Evolutionary conservation across 2,888 invertebrate species (phyloP).

Genomic region (Lasioglossum figueresi): DNA sequence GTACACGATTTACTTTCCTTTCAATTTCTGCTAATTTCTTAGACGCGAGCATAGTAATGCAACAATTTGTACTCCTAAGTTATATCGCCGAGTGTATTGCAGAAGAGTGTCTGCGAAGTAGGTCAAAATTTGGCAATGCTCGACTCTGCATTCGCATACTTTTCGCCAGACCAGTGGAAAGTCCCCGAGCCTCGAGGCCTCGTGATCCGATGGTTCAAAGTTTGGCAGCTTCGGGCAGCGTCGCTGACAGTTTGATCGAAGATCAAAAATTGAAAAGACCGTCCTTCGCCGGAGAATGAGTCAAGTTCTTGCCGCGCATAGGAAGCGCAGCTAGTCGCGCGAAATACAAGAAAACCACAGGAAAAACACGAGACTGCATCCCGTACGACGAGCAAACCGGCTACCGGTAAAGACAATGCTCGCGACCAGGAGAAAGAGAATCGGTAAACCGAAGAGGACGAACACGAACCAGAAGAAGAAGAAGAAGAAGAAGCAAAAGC

Average conservation of each 20-base stretch:
- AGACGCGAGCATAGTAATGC: no score
- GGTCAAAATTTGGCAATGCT: not conserved
- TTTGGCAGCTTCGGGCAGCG: not conserved
- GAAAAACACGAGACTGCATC: conserved; percentile 34
- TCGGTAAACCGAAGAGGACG: not conserved
- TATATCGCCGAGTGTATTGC: not conserved
- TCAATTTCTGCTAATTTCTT: no score
- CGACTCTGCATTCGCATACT: not conserved
- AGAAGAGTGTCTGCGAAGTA: not conserved
- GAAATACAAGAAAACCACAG: conserved; percentile 17
- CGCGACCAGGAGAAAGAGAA: not conserved
- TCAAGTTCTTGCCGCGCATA: not conserved
- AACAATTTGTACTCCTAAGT: not conserved
- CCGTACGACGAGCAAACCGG: conserved; percentile 22
- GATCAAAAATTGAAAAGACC: not conserved
- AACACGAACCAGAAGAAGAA: not conserved
- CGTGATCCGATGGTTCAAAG: not conserved
- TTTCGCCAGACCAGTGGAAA: not conserved
- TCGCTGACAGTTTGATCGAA: no score
- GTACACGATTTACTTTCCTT: not conserved
- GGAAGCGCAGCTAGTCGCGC: not conserved
- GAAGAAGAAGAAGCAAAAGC: not conserved
- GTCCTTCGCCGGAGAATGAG: not conserved
- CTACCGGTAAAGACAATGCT: conserved; percentile 44
- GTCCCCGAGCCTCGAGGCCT: not conserved